Percentiles rank a stretch among this genome's conserved stretches.
Conservation (phyloP, 2,113 vertebrate species). For the Sylvilagus bachmani region DNA sequence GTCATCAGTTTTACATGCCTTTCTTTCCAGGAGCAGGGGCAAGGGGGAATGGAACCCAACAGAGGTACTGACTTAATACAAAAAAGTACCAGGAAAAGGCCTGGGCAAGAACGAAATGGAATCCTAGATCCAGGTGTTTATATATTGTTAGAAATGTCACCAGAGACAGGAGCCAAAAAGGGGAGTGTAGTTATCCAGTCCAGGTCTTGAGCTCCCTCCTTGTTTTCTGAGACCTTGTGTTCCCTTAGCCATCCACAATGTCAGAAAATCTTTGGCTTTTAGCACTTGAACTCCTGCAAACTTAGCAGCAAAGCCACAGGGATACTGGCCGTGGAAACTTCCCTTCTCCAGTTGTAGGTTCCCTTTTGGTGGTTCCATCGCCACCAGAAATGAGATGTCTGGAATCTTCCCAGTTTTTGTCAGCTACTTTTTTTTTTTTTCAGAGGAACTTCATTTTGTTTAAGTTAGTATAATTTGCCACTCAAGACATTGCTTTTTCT, state of each 20-base stretch:
- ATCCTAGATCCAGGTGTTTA: background rate
- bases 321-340: background rate
- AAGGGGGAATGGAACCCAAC: background rate
- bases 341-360: background rate
- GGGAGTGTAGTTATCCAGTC: background rate
- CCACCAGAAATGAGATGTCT: background rate
- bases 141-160: background rate
- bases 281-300: background rate
- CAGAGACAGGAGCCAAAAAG: slow-evolving; percentile 3
- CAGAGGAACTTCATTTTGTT: background rate
- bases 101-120: background rate
- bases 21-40: background rate
- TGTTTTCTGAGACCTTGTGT: background rate
- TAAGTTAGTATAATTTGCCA: background rate
- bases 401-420: background rate
- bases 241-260: background rate
- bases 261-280: background rate
- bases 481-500: background rate
- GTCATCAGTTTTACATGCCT: background rate
- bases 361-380: background rate
- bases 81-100: background rate
- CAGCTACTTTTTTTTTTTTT: background rate
- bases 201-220: background rate
- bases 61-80: background rate
- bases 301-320: background rate